These are phyloP conservation scores for Melozone crissalis DNA, from an alignment of 2,113 vertebrate genomes.

Conservation along the genomic window DNA sequence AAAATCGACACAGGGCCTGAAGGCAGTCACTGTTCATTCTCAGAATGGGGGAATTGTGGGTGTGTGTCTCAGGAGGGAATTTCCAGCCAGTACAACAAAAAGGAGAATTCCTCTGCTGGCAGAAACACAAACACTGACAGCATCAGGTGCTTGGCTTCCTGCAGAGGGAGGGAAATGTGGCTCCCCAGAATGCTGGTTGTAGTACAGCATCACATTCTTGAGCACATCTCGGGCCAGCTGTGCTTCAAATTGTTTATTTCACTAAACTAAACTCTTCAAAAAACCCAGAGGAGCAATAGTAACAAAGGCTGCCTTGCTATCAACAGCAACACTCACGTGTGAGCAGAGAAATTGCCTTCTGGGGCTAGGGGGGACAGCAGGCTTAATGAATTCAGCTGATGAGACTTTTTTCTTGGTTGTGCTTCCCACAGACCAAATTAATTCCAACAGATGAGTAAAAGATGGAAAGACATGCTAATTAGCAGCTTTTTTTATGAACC, in stretches of 20 bases:
- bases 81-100: not conserved
- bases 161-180: not conserved
- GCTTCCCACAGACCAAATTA: slow-evolving; percentile 7
- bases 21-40: not conserved
- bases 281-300: not conserved
- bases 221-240: not conserved
- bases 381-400: not conserved
- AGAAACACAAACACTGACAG: not conserved
- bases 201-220: not conserved
- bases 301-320: not conserved
- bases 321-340: accelerated
- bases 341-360: not conserved
- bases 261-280: not conserved
- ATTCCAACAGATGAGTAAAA: slow-evolving; percentile 19
- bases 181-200: not conserved
- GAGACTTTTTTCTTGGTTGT: not conserved
- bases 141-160: not conserved
- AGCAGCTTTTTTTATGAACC: not conserved
- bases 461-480: slow-evolving; percentile 21
- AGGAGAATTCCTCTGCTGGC: not conserved
- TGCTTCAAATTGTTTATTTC: not conserved
- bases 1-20: not conserved
- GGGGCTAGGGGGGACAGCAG: not conserved
- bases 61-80: not conserved
- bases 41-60: not conserved